Conservation (phyloP, 2,888 invertebrate genomes). For the Agrochola litura region DNA sequence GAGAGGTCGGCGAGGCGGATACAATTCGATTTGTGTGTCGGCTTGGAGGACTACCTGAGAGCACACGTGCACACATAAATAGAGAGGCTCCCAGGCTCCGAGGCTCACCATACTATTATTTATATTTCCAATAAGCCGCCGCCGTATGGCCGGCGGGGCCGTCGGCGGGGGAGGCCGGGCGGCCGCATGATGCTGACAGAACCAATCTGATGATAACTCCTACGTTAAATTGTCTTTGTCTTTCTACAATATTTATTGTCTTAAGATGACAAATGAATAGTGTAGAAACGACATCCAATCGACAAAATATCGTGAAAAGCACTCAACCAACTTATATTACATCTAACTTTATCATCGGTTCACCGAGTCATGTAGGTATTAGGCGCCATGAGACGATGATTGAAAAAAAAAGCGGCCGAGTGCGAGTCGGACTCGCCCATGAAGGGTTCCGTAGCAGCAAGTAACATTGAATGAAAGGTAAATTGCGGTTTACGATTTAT, state of each 20-base stretch:
- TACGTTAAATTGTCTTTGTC: not conserved
- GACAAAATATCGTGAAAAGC: too few relatives aligned
- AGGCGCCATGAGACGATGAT: not conserved
- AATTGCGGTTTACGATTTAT: too few relatives aligned
- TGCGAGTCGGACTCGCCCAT: too few relatives aligned
- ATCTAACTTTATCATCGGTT: too few relatives aligned
- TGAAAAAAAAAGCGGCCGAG: too few relatives aligned
- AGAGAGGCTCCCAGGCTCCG: constrained; percentile 15
- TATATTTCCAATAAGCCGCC: constrained; percentile 57
- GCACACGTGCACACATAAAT: constrained; percentile 33
- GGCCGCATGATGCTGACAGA: constrained; percentile 8
- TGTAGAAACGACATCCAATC: not conserved
- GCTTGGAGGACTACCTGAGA: constrained; percentile 34
- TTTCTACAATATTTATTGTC: not conserved
- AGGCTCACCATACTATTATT: constrained; percentile 39
- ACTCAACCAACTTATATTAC: not conserved
- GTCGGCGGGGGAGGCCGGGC: not conserved
- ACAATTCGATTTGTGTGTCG: constrained; percentile 51
- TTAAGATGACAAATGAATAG: constrained; percentile 1
- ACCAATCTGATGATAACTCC: constrained; percentile 21
- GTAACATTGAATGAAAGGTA: too few relatives aligned
- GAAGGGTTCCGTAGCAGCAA: too few relatives aligned
- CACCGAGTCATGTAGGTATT: not conserved
- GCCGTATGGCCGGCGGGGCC: not conserved
- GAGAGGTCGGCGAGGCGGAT: constrained; percentile 26